Evolutionary conservation across 2,797 vertebrate genomes (phyloP).

Genomic region (Gadopsis marmoratus): DNA sequence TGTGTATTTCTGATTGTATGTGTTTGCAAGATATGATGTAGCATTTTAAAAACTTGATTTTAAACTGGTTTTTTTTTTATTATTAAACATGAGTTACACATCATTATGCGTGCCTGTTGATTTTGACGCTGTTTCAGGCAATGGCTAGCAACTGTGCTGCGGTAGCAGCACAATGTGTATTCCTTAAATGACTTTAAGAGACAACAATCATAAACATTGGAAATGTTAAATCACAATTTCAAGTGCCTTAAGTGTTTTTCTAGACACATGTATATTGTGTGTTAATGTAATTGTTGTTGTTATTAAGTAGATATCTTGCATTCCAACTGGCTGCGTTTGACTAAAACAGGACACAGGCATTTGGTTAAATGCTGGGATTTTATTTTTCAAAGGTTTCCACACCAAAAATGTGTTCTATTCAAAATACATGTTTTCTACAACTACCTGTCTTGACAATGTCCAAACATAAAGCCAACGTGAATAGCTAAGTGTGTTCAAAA

Average conservation of each 20-base stretch:
- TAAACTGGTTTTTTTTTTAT: conserved; percentile 30
- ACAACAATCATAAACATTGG: conserved; percentile 66
- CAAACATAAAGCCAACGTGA: conserved; percentile 36
- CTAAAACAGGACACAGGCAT: conserved; percentile 57
- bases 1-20: conserved; percentile 42
- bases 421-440: conserved; percentile 68
- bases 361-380: conserved; percentile 57
- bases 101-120: conserved; percentile 28
- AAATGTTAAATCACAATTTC: conserved; percentile 65
- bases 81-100: conserved; percentile 34
- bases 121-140: conserved; percentile 71
- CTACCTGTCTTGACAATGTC: conserved; percentile 47
- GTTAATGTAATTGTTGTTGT: conserved; percentile 74
- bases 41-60: conserved; percentile 78
- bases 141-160: conserved; percentile 55
- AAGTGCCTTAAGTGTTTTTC: conserved; percentile 86
- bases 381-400: conserved; percentile 29
- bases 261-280: conserved; percentile 69
- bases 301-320: conserved; percentile 63
- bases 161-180: conserved; percentile 34
- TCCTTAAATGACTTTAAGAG: conserved; percentile 51
- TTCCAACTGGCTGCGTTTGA: conserved; percentile 64
- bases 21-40: conserved; percentile 69
- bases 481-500: conserved; percentile 24
- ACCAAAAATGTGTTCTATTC: conserved; percentile 22